A percentile compares a stretch with the other conserved stretches of the same genome.
phyloP scores from a whole-genome alignment of 2,113 vertebrate genomes.

The Narcine bancroftii region DNA sequence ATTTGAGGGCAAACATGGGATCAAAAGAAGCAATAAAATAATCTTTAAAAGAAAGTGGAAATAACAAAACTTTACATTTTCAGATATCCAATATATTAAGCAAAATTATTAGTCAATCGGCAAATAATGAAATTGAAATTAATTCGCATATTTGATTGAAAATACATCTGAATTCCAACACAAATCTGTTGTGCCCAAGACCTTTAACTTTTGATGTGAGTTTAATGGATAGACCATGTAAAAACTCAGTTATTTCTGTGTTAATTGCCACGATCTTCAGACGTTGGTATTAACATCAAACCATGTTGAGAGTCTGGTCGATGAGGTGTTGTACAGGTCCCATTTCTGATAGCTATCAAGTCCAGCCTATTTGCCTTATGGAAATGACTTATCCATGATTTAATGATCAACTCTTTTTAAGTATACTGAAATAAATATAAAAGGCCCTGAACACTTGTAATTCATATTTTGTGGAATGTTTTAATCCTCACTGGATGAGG shows the following conservation, averaged over 20 bases:
- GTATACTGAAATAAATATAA: neutral
- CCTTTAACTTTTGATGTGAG: neutral
- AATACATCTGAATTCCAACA: neutral
- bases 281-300: slow-evolving; percentile 1
- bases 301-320: slow-evolving; percentile 23
- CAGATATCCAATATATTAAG: neutral
- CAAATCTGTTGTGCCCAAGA: neutral
- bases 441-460: neutral
- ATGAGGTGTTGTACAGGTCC: slow-evolving; percentile 34
- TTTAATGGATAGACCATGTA: neutral
- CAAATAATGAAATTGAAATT: neutral
- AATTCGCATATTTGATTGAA: neutral
- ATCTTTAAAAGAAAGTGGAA: neutral
- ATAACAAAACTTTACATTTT: neutral
- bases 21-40: neutral
- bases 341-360: slow-evolving; percentile 10
- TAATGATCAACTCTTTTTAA: slow-evolving; percentile 30
- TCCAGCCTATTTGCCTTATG: slow-evolving; percentile 20
- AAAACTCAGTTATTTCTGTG: neutral
- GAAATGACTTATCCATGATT: slow-evolving; percentile 37
- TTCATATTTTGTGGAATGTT: neutral
- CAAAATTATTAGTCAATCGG: neutral
- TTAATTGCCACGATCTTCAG: slow-evolving; percentile 15
- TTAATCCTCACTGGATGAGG: neutral
- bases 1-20: neutral